phyloP scores from a whole-genome alignment of 2,888 invertebrate genomes.

The Baccha elongata region DNA sequence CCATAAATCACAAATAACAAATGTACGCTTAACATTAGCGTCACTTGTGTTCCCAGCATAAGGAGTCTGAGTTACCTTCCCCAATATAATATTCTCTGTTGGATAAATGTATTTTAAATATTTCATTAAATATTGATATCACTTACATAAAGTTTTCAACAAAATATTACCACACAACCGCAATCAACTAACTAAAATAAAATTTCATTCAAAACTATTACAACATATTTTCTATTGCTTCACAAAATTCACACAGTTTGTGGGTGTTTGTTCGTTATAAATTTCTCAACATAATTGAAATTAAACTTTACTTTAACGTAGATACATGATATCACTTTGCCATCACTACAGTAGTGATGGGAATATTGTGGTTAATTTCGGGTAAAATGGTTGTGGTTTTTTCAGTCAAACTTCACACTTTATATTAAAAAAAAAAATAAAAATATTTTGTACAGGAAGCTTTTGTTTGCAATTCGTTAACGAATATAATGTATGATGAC shows the following conservation, averaged over 20 bases:
- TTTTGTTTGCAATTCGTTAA: conserved; percentile 45
- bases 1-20: too few relatives aligned
- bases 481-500: background rate
- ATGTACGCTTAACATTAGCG: too few relatives aligned
- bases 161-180: background rate
- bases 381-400: conserved; percentile 35
- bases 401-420: conserved; percentile 18
- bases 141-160: too few relatives aligned
- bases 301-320: background rate
- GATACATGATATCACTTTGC: conserved; percentile 10
- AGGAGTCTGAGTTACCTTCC: too few relatives aligned
- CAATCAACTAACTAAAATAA: background rate
- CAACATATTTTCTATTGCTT: background rate
- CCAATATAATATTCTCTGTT: too few relatives aligned
- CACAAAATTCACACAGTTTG: conserved; percentile 21
- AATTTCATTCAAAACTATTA: background rate
- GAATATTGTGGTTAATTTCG: conserved; percentile 54
- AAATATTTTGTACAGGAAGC: conserved; percentile 3
- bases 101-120: too few relatives aligned
- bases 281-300: background rate
- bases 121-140: too few relatives aligned
- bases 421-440: too few relatives aligned
- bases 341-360: conserved; percentile 15
- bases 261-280: background rate
- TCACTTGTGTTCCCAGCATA: too few relatives aligned